Percentiles rank a stretch among this genome's conserved stretches.
Conservation (phyloP, 2,888 invertebrate species). For the Trissonchulus latispiculum region DNA sequence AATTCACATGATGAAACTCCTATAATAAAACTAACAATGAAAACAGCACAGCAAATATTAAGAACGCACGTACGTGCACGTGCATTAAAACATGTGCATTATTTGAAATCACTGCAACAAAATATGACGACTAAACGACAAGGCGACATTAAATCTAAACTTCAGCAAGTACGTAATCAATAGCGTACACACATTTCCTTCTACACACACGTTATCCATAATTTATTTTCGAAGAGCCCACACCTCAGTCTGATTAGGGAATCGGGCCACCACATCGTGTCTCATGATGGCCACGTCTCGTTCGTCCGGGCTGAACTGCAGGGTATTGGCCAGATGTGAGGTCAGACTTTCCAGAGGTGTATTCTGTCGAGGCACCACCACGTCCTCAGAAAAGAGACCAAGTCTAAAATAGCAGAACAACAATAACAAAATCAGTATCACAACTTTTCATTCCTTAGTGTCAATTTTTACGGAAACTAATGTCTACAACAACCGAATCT, state of each 20-base stretch:
- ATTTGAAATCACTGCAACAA: too few relatives aligned
- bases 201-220: too few relatives aligned
- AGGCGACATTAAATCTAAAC: too few relatives aligned
- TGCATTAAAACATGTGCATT: too few relatives aligned
- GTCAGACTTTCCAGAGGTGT: slow-evolving; percentile 87
- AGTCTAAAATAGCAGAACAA: slow-evolving; percentile 50
- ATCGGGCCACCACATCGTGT: slow-evolving; percentile 80
- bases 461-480: too few relatives aligned
- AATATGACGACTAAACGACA: too few relatives aligned
- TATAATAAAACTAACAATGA: too few relatives aligned
- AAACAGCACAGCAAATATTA: too few relatives aligned
- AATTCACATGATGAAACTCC: slow-evolving; percentile 63
- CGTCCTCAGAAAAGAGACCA: slow-evolving; percentile 72
- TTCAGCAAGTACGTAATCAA: too few relatives aligned
- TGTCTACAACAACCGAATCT: slow-evolving; percentile 24
- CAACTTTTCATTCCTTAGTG: too few relatives aligned
- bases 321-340: slow-evolving; percentile 54
- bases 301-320: slow-evolving; percentile 56
- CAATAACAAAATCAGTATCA: slow-evolving; percentile 9
- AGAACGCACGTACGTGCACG: too few relatives aligned
- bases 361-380: slow-evolving; percentile 63
- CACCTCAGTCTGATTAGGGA: slow-evolving; percentile 59
- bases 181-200: too few relatives aligned
- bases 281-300: slow-evolving; percentile 85
- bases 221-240: neutral